Evolutionary conservation across 2,113 vertebrate species (phyloP).

Genomic region (Benitochromis conjunctus): DNA sequence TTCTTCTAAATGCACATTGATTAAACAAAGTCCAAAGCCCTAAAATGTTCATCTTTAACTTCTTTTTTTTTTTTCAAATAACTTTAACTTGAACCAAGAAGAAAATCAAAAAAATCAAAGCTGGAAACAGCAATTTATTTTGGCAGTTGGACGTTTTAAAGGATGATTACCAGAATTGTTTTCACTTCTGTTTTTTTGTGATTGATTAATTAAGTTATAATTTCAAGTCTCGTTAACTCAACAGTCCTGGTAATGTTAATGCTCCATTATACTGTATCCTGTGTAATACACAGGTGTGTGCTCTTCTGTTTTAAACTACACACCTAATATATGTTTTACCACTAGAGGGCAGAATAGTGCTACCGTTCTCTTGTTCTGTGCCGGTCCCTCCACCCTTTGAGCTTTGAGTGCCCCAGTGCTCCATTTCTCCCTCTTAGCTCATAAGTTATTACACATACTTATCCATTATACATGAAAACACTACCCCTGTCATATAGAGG

Average conservation of each 20-base stretch:
- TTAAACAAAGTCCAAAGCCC: no score
- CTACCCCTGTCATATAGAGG: conserved; percentile 29
- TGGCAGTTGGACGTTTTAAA: no score
- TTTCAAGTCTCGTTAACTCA: not conserved
- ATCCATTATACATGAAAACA: conserved; percentile 41
- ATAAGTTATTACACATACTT: conserved; percentile 53
- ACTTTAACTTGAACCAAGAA: not conserved
- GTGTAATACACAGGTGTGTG: not conserved
- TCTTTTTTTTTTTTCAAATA: not conserved
- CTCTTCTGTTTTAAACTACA: not conserved
- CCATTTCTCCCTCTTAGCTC: not conserved
- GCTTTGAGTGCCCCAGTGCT: not conserved
- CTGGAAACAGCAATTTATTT: no score
- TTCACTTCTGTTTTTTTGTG: not conserved
- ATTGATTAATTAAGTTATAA: not conserved
- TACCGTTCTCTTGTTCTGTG: not conserved
- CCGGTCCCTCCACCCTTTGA: not conserved
- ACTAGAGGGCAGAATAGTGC: conserved; percentile 54
- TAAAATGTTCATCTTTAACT: not conserved
- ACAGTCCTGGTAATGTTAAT: not conserved
- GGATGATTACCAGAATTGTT: no score
- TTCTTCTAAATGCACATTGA: not conserved
- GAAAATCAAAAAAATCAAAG: not conserved
- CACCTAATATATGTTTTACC: not conserved
- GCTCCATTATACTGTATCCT: not conserved